Conservation (phyloP, 2,113 vertebrate genomes). For the Proteles cristata region DNA sequence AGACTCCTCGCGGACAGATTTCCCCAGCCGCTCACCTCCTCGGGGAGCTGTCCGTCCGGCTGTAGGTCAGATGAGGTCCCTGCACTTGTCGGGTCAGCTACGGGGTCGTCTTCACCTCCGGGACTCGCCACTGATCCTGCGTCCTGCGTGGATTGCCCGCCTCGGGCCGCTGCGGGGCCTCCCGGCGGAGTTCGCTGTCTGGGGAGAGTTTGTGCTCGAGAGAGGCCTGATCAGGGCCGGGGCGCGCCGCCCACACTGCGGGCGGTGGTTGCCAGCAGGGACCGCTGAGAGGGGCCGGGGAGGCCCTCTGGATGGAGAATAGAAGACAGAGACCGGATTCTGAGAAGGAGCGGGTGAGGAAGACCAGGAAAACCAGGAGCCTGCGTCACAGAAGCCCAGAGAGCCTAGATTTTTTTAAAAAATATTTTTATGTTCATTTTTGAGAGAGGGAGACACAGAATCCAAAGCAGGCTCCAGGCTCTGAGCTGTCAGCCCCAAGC, state of each 20-base stretch:
- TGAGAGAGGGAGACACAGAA: too few relatives aligned
- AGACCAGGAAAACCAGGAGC: background rate
- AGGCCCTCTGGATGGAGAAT: background rate
- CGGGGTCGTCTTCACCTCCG: background rate
- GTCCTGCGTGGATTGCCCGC: background rate
- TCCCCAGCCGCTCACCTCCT: background rate
- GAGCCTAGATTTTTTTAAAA: background rate
- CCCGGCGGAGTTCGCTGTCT: background rate
- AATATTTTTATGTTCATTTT: too few relatives aligned
- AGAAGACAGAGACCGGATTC: background rate
- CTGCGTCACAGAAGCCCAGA: background rate
- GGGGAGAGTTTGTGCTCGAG: background rate
- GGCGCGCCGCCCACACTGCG: background rate
- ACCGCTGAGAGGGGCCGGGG: background rate
- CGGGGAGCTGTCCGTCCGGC: background rate
- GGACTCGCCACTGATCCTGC: background rate
- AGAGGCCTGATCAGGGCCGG: background rate
- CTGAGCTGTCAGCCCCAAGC: too few relatives aligned
- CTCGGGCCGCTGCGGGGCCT: background rate
- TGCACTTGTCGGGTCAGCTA: background rate
- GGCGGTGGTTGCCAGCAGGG: background rate
- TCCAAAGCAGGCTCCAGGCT: background rate
- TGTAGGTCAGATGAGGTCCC: background rate
- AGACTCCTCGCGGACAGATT: background rate
- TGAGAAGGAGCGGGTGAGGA: background rate